These are phyloP conservation scores for Lepeophtheirus nordmannii DNA, from an alignment of 2,888 invertebrate species.

Conservation along the genomic window DNA sequence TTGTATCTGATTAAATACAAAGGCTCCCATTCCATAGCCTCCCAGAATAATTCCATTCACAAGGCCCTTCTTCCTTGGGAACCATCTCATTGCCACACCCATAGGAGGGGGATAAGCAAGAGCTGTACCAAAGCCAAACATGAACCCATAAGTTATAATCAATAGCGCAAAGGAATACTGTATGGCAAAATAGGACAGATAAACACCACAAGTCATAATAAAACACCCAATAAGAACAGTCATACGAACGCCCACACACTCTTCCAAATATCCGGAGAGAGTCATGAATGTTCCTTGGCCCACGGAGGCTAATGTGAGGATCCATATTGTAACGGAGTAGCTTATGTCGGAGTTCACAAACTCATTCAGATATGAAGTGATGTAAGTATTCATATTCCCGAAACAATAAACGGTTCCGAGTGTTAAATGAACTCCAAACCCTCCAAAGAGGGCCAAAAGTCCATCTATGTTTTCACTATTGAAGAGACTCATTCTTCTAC, in stretches of 20 bases:
- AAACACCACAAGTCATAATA: slow-evolving; percentile 30
- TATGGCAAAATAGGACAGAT: slow-evolving; percentile 31
- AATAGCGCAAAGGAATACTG: slow-evolving; percentile 29
- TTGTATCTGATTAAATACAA: slow-evolving; percentile 34
- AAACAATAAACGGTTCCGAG: slow-evolving; percentile 30
- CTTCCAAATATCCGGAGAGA: slow-evolving; percentile 32
- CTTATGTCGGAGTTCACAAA: slow-evolving; percentile 25
- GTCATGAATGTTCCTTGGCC: slow-evolving; percentile 32
- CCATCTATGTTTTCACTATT: slow-evolving; percentile 25
- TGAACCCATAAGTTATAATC: slow-evolving; percentile 31
- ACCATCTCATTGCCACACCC: slow-evolving; percentile 34
- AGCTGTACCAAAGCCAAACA: slow-evolving; percentile 32
- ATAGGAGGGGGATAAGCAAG: slow-evolving; percentile 33
- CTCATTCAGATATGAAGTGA: slow-evolving; percentile 30
- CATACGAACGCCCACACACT: slow-evolving; percentile 29
- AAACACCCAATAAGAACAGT: slow-evolving; percentile 12
- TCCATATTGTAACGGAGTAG: slow-evolving; percentile 22
- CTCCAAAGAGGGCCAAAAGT: slow-evolving; percentile 29
- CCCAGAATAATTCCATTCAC: slow-evolving; percentile 35
- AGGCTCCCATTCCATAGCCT: slow-evolving; percentile 35
- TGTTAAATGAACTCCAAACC: slow-evolving; percentile 29
- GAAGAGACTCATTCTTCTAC: background rate
- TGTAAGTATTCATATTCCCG: slow-evolving; percentile 30
- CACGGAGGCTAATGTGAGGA: slow-evolving; percentile 20
- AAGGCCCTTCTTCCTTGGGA: slow-evolving; percentile 33